Percentiles rank a stretch among this genome's conserved stretches.
These are phyloP conservation scores for Pentalonia nigronervosa DNA, from an alignment of 1,140 invertebrate genomes.

Conservation along the genomic window DNA sequence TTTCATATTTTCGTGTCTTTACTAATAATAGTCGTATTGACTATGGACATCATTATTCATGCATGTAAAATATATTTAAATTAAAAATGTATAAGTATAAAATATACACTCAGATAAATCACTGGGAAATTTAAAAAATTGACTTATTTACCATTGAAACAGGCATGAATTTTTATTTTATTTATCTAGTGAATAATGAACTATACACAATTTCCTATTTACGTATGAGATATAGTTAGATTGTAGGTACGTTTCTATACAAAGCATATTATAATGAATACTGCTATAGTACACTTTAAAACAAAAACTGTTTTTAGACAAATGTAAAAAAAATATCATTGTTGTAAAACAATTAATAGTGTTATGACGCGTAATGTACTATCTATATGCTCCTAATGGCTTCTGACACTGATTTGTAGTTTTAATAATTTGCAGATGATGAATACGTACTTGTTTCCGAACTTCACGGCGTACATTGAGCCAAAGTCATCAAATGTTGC, in stretches of 20 bases:
- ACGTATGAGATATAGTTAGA: neutral
- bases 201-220: neutral
- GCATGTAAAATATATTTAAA: too few species aligned
- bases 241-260: neutral
- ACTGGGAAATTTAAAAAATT: too few species aligned
- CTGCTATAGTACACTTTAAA: neutral
- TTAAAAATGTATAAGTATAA: too few species aligned
- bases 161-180: too few species aligned
- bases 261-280: neutral
- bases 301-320: neutral
- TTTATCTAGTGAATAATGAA: neutral
- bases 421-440: conserved; percentile 49
- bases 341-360: neutral
- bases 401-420: neutral
- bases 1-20: too few species aligned
- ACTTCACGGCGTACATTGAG: conserved; percentile 41
- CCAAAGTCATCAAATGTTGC: neutral
- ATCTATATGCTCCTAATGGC: neutral
- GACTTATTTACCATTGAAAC: too few species aligned
- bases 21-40: too few species aligned
- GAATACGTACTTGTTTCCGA: conserved; percentile 56
- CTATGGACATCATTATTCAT: too few species aligned
- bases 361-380: neutral
- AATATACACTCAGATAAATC: too few species aligned
- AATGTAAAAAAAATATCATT: neutral